Base-by-base conservation (phyloP, 2,888 invertebrate species). In the Danaus chrysippus region DNA sequence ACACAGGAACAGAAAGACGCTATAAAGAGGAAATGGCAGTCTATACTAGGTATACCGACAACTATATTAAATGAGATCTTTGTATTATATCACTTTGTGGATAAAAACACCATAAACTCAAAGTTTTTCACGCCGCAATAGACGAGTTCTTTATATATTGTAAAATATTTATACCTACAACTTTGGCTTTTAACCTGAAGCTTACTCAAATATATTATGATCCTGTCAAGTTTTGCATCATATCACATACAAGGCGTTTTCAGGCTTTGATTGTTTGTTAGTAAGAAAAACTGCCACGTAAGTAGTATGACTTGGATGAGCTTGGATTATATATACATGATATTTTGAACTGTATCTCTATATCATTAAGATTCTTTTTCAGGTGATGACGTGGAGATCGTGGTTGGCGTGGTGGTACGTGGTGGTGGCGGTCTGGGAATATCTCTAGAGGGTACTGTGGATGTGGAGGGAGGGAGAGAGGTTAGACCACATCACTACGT, bases 401-500 rank as follows among this genome's bases (percentile, higher is more conserved):
- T 91, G 10, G 91, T 91, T n/a, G 91, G 91, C 15, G 87, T 91
- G 56, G 91, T 91, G 59, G 83, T 87, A 8, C 86, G 91, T 85
- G 96, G 97, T 75, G 97, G 97, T 53, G 98, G 98, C 54, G 99
- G 99, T 1, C 92, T 99, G 60, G 99, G 99, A 43, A 98, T 99
- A 75, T 99, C 98, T 57, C 92, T 99, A 67, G 99, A 99, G 84
- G 99, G 99, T 58, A 99, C 99, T 0, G 99, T 99, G 49, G 99
- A 99, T 83, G 98, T 99, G 59, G 97, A 98, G 86, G 99, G 99
- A 0, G 99, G 99, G 0, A 94, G 96, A 62, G 99, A 99, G 91
- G 97, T 99, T 53, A 93, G 99, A 63, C 99, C 99, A 1, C 99
- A 99, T 88, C 99, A 99, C 91, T 99, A 99, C 86, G 99, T 99